phyloP scores from a whole-genome alignment of 2,888 invertebrate genomes.

The Dichetophora obliterata region DNA sequence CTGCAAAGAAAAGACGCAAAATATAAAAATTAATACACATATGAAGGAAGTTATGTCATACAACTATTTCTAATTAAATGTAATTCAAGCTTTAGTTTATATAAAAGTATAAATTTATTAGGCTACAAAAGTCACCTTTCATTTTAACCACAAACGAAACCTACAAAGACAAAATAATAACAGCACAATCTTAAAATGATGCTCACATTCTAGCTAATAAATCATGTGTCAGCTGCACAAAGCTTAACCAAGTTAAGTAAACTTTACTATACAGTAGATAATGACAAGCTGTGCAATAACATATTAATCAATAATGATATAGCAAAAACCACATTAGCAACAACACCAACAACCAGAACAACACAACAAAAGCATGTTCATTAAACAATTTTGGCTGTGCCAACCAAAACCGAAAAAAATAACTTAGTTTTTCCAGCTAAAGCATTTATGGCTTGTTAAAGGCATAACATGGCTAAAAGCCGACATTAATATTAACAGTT shows the following conservation, averaged over 20 bases:
- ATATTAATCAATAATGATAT: conserved; percentile 17
- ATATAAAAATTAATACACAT: not conserved
- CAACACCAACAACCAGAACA: not conserved
- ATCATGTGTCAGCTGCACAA: no score
- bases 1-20: conserved; percentile 1
- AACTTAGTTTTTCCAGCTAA: not conserved
- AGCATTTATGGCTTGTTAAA: conserved; percentile 8
- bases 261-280: not conserved
- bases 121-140: no score
- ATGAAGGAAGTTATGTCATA: not conserved
- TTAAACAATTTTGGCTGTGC: not conserved
- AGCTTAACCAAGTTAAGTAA: not conserved
- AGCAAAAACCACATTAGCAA: not conserved
- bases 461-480: conserved; percentile 16
- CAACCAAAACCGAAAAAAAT: not conserved
- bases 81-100: no score
- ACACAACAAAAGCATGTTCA: not conserved
- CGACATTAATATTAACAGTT: conserved; percentile 10
- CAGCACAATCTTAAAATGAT: not conserved
- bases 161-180: not conserved
- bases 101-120: no score
- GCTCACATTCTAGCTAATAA: no score
- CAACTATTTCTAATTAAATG: no score
- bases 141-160: no score
- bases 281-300: conserved; percentile 13